These are phyloP conservation scores for Lutjanus erythropterus DNA, from an alignment of 2,113 vertebrate species.

Conservation along the genomic window DNA sequence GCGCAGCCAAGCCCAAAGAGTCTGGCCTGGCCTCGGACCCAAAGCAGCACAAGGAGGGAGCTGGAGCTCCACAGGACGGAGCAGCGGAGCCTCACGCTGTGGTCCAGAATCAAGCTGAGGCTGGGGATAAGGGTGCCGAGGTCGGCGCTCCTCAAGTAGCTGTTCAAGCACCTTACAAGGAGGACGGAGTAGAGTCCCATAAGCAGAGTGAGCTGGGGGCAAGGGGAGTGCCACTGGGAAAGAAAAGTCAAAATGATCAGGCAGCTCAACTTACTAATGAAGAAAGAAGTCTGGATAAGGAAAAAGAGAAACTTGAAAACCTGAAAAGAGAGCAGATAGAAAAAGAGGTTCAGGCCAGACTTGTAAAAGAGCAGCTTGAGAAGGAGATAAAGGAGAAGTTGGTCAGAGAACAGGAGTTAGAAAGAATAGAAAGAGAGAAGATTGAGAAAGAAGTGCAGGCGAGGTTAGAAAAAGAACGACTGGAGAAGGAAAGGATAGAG, in stretches of 20 bases:
- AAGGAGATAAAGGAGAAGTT: constrained; percentile 46
- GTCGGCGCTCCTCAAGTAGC: constrained; percentile 28
- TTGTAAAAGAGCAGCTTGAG: constrained; percentile 43
- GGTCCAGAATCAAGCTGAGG: constrained; percentile 50
- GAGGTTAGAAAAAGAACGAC: constrained; percentile 53
- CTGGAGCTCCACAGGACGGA: constrained; percentile 42
- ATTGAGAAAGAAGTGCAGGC: constrained; percentile 40
- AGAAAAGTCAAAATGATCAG: constrained; percentile 43
- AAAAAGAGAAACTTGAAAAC: constrained; percentile 37
- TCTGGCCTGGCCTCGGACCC: constrained; percentile 35
- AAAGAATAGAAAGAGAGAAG: constrained; percentile 47
- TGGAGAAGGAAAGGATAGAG: constrained; percentile 47
- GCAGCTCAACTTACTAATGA: constrained; percentile 4
- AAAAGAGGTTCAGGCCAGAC: constrained; percentile 37
- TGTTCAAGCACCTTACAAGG: constrained; percentile 58
- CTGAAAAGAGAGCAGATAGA: constrained; percentile 34
- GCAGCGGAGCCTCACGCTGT: constrained; percentile 29
- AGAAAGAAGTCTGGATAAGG: constrained; percentile 25
- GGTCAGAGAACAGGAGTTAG: constrained; percentile 29
- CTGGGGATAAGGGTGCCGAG: constrained; percentile 23
- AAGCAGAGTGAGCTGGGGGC: constrained; percentile 66
- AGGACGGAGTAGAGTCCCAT: constrained; percentile 57
- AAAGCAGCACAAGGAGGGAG: constrained; percentile 45
- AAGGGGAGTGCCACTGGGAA: constrained; percentile 78
- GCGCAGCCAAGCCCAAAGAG: constrained; percentile 68